Conservation (phyloP, 2,797 vertebrate genomes). For the Melanotaenia nigrans region DNA sequence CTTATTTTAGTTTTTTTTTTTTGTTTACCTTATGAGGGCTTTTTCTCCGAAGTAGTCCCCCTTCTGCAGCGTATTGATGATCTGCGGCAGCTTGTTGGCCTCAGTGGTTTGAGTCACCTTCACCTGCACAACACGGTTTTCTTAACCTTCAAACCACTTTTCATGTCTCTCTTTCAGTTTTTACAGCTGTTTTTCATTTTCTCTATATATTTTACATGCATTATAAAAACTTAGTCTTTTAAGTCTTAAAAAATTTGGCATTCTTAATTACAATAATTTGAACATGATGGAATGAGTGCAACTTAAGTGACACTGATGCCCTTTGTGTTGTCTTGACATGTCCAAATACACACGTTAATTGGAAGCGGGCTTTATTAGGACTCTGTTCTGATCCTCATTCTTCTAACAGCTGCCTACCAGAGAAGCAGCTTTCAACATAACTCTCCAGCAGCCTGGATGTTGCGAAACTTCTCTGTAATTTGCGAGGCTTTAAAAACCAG, state of each 20-base stretch:
- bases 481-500: constrained; percentile 41
- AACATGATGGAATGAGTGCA: constrained; percentile 7
- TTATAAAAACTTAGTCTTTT: constrained; percentile 8
- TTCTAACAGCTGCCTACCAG: background rate
- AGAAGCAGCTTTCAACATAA: background rate
- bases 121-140: constrained; percentile 78
- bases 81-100: constrained; percentile 83
- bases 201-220: background rate
- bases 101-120: constrained; percentile 91
- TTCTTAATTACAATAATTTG: constrained; percentile 12
- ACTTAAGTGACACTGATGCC: background rate
- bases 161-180: constrained; percentile 15
- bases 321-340: constrained; percentile 4
- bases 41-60: constrained; percentile 97
- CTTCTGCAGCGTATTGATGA: constrained; percentile 91
- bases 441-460: constrained; percentile 4
- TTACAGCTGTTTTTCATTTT: constrained; percentile 22
- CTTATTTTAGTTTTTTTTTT: too few relatives aligned
- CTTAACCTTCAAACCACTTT: background rate
- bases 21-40: constrained; percentile 92
- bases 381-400: background rate
- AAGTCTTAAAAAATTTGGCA: background rate
- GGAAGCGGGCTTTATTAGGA: constrained; percentile 2
- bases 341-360: constrained; percentile 21
- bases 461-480: constrained; percentile 38